Percentiles rank a stretch among this genome's conserved stretches.
phyloP scores from a whole-genome alignment of 2,888 invertebrate species.

The Megalurothrips usitatus region DNA sequence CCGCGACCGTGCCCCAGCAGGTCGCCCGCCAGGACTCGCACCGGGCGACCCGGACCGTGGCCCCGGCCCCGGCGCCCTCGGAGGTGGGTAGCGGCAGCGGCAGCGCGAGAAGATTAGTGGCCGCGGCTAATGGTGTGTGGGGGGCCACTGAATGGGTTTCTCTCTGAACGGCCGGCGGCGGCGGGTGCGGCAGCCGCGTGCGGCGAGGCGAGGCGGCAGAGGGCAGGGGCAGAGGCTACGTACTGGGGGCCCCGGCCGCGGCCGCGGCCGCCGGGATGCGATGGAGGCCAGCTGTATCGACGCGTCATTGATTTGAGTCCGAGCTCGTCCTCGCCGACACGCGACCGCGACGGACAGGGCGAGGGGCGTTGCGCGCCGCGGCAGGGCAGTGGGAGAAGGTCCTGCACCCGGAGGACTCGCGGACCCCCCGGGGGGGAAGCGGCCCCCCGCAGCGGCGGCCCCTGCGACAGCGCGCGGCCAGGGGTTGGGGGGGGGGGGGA shows the following conservation, averaged over 20 bases:
- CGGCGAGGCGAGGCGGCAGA: background rate
- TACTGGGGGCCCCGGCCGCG: background rate
- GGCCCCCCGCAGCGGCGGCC: no score
- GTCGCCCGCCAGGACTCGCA: background rate
- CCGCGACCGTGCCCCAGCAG: no score
- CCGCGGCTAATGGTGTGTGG: no score
- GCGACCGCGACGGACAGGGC: background rate
- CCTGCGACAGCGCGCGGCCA: no score
- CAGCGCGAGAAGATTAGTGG: background rate
- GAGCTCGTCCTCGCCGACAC: background rate
- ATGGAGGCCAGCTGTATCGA: background rate
- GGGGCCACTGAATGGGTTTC: no score
- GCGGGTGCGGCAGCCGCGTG: no score
- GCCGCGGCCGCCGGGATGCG: background rate
- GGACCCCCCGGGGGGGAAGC: no score
- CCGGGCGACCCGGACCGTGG: background rate
- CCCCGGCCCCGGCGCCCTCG: background rate
- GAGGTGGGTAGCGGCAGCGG: background rate
- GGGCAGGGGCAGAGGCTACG: background rate
- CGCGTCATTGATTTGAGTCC: conserved; percentile 4
- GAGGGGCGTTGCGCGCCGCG: background rate
- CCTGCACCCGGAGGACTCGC: background rate
- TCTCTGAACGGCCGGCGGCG: no score
- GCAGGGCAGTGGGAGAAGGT: background rate
- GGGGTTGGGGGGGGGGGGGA: no score